Evolutionary conservation across 2,888 invertebrate species (phyloP).

Genomic region (Arrhopalites spinosus): DNA sequence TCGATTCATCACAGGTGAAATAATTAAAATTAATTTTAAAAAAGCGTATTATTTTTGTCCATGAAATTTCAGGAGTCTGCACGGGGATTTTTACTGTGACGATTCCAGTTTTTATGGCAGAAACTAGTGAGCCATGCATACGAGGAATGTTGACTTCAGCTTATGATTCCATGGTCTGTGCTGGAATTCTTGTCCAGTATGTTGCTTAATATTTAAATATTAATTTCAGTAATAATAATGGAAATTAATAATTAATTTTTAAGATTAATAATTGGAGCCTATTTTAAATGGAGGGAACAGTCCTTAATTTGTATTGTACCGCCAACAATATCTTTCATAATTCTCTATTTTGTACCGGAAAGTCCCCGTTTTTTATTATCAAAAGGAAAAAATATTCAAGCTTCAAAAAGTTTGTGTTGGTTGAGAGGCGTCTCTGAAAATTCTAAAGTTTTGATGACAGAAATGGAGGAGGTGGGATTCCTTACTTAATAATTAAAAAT

Average conservation of each 20-base stretch:
- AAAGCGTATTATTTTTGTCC: background rate
- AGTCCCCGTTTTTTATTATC: background rate
- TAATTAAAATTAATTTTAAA: background rate
- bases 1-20: slow-evolving; percentile 14
- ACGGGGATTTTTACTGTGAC: background rate
- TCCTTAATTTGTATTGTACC: background rate
- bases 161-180: background rate
- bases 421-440: background rate
- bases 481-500: background rate
- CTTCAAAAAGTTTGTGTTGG: background rate
- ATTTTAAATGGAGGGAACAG: background rate
- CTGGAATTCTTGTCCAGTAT: background rate
- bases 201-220: background rate
- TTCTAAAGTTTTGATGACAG: background rate
- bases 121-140: background rate
- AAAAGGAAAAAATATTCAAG: background rate
- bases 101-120: background rate
- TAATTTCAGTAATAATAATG: background rate
- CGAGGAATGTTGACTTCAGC: background rate
- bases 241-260: background rate
- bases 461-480: background rate
- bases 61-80: background rate
- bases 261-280: background rate
- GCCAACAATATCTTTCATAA: background rate
- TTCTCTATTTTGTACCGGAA: background rate